A percentile compares a stretch with the other conserved stretches of the same genome.
phyloP scores from a whole-genome alignment of 2,888 invertebrate species.

The Cistogaster globosa region DNA sequence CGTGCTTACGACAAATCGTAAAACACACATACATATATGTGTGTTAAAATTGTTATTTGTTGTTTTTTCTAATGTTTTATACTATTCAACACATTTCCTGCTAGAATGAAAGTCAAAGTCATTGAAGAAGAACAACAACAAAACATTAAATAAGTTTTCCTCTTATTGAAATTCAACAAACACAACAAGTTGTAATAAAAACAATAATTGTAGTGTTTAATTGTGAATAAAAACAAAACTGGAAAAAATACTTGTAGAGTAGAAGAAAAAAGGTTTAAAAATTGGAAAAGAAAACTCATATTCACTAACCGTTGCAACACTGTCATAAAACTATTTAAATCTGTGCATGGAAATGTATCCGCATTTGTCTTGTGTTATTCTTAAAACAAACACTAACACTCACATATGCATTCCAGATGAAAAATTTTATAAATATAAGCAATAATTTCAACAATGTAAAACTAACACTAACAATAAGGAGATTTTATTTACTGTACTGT shows the following conservation, averaged over 20 bases:
- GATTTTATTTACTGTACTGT: constrained; percentile 4
- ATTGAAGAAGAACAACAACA: constrained; percentile 1
- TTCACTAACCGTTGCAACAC: constrained; percentile 12
- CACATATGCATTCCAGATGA: too few relatives aligned
- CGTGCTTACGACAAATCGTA: neutral
- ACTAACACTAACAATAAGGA: constrained; percentile 29
- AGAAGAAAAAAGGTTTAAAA: too few relatives aligned
- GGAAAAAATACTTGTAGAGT: constrained; percentile 23
- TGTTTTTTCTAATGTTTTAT: constrained; percentile 1
- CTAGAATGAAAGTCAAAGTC: constrained; percentile 27
- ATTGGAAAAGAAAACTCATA: too few relatives aligned
- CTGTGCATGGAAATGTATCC: too few relatives aligned
- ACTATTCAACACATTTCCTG: constrained; percentile 16
- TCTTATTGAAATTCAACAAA: constrained; percentile 55
- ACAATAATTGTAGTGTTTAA: constrained; percentile 1
- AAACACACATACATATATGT: too few relatives aligned
- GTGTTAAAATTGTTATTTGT: constrained; percentile 50
- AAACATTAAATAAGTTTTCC: constrained; percentile 27
- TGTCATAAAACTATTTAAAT: too few relatives aligned
- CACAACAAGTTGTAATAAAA: constrained; percentile 21
- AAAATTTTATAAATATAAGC: neutral
- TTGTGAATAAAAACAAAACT: neutral
- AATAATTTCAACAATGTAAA: neutral
- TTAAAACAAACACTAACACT: too few relatives aligned
- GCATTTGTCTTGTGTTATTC: too few relatives aligned